Evolutionary conservation across 1,140 invertebrate genomes (phyloP).

Genomic region (Drosophila fuyamai): DNA sequence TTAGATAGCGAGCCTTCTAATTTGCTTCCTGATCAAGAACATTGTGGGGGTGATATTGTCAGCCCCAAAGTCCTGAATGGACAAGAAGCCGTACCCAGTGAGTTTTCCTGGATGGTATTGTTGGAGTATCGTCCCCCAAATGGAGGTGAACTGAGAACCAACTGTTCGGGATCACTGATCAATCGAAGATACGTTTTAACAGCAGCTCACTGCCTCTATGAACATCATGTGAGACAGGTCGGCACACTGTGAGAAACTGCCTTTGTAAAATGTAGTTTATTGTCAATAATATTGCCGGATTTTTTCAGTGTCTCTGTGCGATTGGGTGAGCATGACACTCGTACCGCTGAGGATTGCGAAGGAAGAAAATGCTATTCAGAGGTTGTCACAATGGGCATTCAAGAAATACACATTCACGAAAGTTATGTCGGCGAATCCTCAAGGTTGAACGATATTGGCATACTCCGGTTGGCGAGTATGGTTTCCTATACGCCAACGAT

Average conservation of each 20-base stretch:
- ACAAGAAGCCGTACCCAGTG: background rate
- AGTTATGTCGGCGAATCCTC: conserved; percentile 58
- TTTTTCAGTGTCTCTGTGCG: conserved; percentile 78
- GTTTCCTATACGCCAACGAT: conserved; percentile 85
- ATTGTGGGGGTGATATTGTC: no score
- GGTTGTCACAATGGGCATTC: conserved; percentile 54
- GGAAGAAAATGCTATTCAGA: conserved; percentile 59
- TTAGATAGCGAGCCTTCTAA: no score
- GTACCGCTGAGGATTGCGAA: conserved; percentile 84
- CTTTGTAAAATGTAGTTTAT: no score
- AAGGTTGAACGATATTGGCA: conserved; percentile 85
- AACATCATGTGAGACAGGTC: no score
- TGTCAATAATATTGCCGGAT: no score
- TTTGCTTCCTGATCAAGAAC: no score
- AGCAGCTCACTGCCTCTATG: background rate
- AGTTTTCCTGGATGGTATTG: background rate
- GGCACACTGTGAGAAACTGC: no score
- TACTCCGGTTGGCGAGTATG: conserved; percentile 83
- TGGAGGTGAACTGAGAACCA: background rate
- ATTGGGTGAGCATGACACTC: conserved; percentile 86
- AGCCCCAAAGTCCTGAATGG: no score
- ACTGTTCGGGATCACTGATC: background rate
- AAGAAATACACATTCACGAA: conserved; percentile 84
- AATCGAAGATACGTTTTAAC: background rate
- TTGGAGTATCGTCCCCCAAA: background rate